Evolutionary conservation across 2,113 vertebrate genomes (phyloP).

Genomic region (Numenius arquata): DNA sequence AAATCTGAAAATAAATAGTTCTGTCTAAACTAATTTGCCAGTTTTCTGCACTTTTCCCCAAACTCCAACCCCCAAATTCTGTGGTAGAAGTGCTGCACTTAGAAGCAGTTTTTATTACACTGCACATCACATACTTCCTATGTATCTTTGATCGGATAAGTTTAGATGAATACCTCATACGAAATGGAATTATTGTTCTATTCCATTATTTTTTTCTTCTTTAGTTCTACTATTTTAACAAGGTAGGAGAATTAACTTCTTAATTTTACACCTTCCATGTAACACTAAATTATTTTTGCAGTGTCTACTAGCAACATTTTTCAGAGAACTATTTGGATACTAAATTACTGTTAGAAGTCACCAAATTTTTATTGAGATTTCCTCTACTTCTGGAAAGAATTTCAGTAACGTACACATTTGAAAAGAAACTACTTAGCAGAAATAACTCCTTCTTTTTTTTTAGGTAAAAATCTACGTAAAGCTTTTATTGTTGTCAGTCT

Average conservation of each 20-base stretch:
- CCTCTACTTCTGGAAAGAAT: not conserved
- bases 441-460: not conserved
- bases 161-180: not conserved
- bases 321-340: not conserved
- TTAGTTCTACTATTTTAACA: not conserved
- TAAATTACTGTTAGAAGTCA: not conserved
- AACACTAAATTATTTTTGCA: not conserved
- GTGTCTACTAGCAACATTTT: not conserved
- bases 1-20: not conserved
- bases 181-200: not conserved
- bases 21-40: not conserved
- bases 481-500: not conserved
- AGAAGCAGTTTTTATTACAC: not conserved
- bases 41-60: not conserved
- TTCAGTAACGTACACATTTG: not conserved
- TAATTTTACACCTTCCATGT: not conserved
- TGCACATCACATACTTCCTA: not conserved
- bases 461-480: not conserved
- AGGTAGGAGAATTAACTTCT: not conserved
- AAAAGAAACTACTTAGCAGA: not conserved
- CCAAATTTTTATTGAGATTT: not conserved
- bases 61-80: not conserved
- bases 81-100: not conserved
- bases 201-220: not conserved
- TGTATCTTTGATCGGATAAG: not conserved